These are phyloP conservation scores for Lasaia peninsularis DNA, from an alignment of 1,140 invertebrate genomes.

Conservation along the genomic window DNA sequence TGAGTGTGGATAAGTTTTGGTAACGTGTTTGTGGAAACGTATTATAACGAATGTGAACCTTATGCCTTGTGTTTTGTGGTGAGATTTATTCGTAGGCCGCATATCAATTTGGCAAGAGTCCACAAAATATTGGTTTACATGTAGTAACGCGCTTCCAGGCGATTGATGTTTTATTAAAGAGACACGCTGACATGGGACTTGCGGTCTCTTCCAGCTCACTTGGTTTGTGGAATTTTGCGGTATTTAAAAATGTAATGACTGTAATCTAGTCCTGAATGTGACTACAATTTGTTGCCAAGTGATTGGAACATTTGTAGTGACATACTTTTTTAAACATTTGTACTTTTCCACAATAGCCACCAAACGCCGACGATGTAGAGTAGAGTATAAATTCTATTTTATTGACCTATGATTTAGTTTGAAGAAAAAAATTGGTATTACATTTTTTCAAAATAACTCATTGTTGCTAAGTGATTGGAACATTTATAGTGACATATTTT, in stretches of 20 bases:
- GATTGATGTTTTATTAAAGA: constrained; percentile 49
- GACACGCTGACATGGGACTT: constrained; percentile 52
- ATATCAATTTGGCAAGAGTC: constrained; percentile 33
- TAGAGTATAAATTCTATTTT: too few species aligned
- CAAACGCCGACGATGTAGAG: too few species aligned
- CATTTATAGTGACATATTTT: too few species aligned
- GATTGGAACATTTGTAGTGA: too few species aligned
- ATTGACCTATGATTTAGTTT: too few species aligned
- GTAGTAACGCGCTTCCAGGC: constrained; percentile 45
- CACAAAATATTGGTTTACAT: constrained; percentile 57
- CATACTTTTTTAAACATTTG: too few species aligned
- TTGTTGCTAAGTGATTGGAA: too few species aligned
- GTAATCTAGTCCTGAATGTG: not conserved
- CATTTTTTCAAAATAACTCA: too few species aligned
- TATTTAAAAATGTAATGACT: constrained; percentile 16
- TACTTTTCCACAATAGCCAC: too few species aligned
- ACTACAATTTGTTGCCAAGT: too few species aligned
- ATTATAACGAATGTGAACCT: not conserved
- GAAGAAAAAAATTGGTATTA: too few species aligned
- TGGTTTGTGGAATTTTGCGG: constrained; percentile 41
- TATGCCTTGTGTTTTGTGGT: not conserved
- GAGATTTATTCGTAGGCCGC: constrained; percentile 21
- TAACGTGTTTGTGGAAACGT: constrained; percentile 27
- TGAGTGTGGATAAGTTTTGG: constrained; percentile 31
- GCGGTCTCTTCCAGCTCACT: constrained; percentile 50